Evolutionary conservation across 2,113 vertebrate genomes (phyloP).

Genomic region (Crotalus viridis): DNA sequence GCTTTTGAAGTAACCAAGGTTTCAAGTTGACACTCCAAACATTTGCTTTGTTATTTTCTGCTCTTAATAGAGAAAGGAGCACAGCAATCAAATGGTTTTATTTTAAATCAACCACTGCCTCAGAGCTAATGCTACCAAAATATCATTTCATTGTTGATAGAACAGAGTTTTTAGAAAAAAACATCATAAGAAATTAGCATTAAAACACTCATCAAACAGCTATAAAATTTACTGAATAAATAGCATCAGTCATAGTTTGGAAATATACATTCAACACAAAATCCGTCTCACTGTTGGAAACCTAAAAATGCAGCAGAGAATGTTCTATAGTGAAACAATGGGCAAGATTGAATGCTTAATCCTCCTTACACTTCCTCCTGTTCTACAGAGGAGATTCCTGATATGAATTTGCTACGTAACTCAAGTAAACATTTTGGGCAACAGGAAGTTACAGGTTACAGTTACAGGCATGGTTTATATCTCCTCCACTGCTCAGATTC

Average conservation of each 20-base stretch:
- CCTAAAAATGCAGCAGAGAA: not conserved
- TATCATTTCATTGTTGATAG: not conserved
- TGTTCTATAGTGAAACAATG: not conserved
- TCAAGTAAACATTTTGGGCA: not conserved
- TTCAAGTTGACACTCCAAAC: not conserved
- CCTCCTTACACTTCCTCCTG: not conserved
- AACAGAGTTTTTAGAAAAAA: rapidly evolving
- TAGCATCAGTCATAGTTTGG: not conserved
- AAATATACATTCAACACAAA: not conserved
- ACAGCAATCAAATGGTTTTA: conserved; percentile 26
- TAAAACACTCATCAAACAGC: not conserved
- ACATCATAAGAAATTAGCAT: not conserved
- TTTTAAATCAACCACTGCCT: conserved; percentile 6
- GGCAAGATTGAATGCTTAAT: not conserved
- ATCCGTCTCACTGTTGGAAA: not conserved
- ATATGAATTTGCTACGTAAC: not conserved
- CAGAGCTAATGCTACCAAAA: not conserved
- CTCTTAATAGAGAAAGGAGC: conserved; percentile 8
- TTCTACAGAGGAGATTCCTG: not conserved
- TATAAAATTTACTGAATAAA: conserved; percentile 15
- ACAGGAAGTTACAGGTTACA: not conserved
- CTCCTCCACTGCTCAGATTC: not conserved
- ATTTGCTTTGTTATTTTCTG: conserved; percentile 2
- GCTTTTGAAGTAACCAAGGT: not conserved
- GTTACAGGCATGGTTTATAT: not conserved